Base-by-base conservation (phyloP, 2,888 invertebrate genomes). In the Petrolisthes cinctipes region DNA sequence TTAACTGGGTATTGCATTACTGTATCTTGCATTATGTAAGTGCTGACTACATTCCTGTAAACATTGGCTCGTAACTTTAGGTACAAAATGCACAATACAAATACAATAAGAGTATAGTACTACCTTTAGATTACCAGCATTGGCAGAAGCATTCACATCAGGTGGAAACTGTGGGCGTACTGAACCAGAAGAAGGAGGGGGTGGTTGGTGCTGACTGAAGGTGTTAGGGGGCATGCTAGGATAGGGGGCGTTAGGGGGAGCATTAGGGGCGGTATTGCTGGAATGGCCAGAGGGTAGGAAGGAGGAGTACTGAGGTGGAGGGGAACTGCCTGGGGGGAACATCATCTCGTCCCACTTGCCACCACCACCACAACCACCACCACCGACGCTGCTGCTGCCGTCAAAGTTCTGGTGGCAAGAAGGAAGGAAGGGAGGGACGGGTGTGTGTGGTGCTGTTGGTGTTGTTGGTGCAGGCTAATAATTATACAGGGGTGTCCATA, bases 221-320 rank as follows among this genome's bases (percentile, higher is more conserved):
- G 81, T 82, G 54, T 23, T 9, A 5, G 86, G 76, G 51, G 90
- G 90, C 73, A 90, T 66, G 83, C 89, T 89, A 56, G 89, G 86
- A 68, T 89, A 87, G 2, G 37, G 37, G 37, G 37, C 90, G 57
- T 87, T 89, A 20, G 90, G 86, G 17, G 90, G 90, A 51, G 90
- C 90, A 71, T 87, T 89, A 20, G 90, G 86, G 73, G 81, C 78
- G 54, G 90, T 73, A 56, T 17, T 61, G 83, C 71, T 75, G 76
- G 51, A 37, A 5, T 68, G 87, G 76, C 84, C 89, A 73, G 83
- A 80, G 17, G 87, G 87, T 23, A 81, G 71, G 81, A 86, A 80
- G 82, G 90, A 90, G 51, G 90, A 81, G 75, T 90, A 90, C 37
- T 89, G 86, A 82, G 90, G 90, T 68, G 90, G 90, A 51, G 90